Conservation (phyloP, 2,113 vertebrate species). For the Pangasianodon gigas region DNA sequence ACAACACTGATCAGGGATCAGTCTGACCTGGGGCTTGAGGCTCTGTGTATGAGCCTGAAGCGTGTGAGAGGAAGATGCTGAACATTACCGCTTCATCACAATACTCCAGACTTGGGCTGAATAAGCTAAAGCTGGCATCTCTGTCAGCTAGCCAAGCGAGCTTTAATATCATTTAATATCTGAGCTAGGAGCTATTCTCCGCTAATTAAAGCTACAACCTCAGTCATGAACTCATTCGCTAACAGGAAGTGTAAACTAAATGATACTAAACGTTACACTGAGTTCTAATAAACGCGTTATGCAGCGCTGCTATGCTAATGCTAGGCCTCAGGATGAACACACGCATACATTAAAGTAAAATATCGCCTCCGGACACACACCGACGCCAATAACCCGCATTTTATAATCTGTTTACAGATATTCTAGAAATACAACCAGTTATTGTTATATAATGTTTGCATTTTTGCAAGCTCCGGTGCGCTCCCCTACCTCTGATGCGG, state of each 20-base stretch:
- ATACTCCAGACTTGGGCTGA: not conserved
- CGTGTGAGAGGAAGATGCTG: not conserved
- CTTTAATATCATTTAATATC: not conserved
- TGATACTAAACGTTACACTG: not conserved
- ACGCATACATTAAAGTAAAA: not conserved
- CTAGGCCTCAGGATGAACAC: conserved; percentile 1
- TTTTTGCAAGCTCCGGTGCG: not conserved
- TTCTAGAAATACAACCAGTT: not conserved
- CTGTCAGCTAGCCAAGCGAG: not conserved
- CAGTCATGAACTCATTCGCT: not conserved
- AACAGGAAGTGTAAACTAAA: not conserved
- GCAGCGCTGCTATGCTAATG: not conserved
- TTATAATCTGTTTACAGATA: too few species aligned
- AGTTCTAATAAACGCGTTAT: not conserved
- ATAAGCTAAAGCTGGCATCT: not conserved
- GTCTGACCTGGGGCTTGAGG: too few species aligned
- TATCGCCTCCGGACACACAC: too few species aligned
- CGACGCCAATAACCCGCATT: not conserved
- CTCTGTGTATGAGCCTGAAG: too few species aligned
- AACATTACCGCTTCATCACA: not conserved
- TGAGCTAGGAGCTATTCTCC: not conserved
- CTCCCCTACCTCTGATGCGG: conserved; percentile 64
- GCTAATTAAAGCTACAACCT: not conserved
- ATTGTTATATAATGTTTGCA: not conserved
- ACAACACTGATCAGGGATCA: too few species aligned